Evolutionary conservation across 2,113 vertebrate genomes (phyloP), one percentile per base, ranked within the genome.

Genomic region (Stictonetta naevosa): DNA sequence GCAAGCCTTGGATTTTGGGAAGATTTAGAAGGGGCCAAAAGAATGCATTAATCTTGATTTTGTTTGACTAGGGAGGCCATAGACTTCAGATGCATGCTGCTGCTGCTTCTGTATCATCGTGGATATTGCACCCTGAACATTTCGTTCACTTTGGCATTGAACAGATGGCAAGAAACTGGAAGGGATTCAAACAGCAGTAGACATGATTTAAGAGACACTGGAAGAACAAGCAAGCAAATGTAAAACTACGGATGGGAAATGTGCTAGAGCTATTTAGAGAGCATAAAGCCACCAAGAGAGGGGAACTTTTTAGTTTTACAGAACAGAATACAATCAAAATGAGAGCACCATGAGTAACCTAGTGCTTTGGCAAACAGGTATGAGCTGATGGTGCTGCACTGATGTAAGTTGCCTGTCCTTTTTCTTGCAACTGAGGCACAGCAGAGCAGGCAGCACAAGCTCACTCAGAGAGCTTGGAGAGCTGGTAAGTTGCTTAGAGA

Each of bases 101-200:
- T 92, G 17, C 31, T 59, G 10, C 40, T 88, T 62, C 67, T 90
- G 16, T 74, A 56, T 90, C 69, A 66, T 10, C 31, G 69, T 26
- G 56, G 38, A 48, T 72, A 60, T 60, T n/a, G 12, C 77, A 33
- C 78, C 38, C 55, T 34, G 62, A 79, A 66, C 40, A 84, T 89
- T 93, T 89, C 36, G 58, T 82, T 92, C 74, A 10, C 31, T 91
- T 89, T 68, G 53, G 77, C 78, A 69, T 18, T 79, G 58, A 73
- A 62, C 48, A 78, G 66, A 89, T 89, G 74, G 81, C 58, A 82
- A 93, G 62, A 67, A 92, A 60, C 69, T 93, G 86, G 83, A 95
- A 95, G 58, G 14, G 42, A n/a, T 87, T 95, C 60, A 86, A 86
- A 91, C 31, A 93, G 34, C 44, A 31, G 69, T 23, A 91, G 83